Base-by-base conservation (phyloP, 2,888 invertebrate genomes). In the Cerceris ruficornis region DNA sequence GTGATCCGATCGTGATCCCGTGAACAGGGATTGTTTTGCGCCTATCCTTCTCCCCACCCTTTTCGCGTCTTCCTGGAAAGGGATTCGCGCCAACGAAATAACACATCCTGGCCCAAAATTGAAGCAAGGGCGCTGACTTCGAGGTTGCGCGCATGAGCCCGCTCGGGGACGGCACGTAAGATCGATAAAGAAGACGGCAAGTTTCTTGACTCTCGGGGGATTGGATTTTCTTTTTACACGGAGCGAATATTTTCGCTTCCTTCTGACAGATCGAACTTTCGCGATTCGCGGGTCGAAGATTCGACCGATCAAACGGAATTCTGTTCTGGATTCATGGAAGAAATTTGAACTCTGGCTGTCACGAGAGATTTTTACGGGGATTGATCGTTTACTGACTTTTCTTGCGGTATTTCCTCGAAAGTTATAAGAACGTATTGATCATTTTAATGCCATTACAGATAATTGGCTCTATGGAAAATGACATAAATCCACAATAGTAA, bases 161-260 rank as follows among this genome's bases (percentile, higher is more conserved):
- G 59, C 28, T 75, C 78, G 58, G 58, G 67, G 76, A 69, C 59
- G 79, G 72, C 70, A 73, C 69, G 73, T 69, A 76, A 81, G 81
- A 83, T 81, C 82, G 83, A 83, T 81, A 83, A 73, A 58, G 75
- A 83, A 84, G 77, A 81, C 83, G 41, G 28, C 4, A 28, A 65
- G 60, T 80, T 73, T 65, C 82, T 67, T 73, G 69, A 80, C 64
- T 61, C 62, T 67, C 57, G 68, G 52, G 41, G 60, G 55, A 14
- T 61, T n/a, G 28, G 55, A 15, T 70, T 74, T 74, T 61, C 67
- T 76, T 80, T 80, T 80, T 77, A 70, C 28, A 17, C 1, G 52
- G 52, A 52, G 1, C 7, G 14, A 8, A 8, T 8, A 46, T 46
- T 46, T 46, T 46, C 46, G 11, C 9, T 46, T 46, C 9, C 13